These are phyloP conservation scores for Zaprionus obscuricornis DNA, from an alignment of 2,888 invertebrate genomes.

Conservation along the genomic window DNA sequence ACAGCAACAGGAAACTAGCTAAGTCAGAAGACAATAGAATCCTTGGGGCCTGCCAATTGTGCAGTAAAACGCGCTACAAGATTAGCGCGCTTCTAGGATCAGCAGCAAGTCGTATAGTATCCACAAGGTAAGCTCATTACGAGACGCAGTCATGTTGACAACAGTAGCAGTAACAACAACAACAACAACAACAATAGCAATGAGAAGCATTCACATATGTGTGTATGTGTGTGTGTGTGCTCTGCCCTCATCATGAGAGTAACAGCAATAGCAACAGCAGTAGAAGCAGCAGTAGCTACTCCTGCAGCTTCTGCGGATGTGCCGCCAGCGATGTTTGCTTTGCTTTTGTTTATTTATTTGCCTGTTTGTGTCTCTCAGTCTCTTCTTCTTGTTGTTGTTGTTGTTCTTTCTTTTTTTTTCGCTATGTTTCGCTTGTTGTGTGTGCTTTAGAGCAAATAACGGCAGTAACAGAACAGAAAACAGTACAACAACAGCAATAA, in stretches of 20 bases:
- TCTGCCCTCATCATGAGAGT: slow-evolving; percentile 37
- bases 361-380: slow-evolving; percentile 28
- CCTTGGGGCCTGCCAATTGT: slow-evolving; percentile 61
- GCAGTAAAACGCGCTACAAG: slow-evolving; percentile 58
- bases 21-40: slow-evolving; percentile 28
- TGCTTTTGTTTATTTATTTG: slow-evolving; percentile 72
- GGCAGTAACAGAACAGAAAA: slow-evolving; percentile 31
- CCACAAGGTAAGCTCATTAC: slow-evolving; percentile 73
- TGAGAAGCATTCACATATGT: too few species aligned
- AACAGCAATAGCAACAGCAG: too few species aligned
- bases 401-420: slow-evolving; percentile 23
- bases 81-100: slow-evolving; percentile 39
- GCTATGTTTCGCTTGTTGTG: slow-evolving; percentile 44
- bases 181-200: slow-evolving; percentile 6
- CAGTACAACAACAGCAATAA: slow-evolving; percentile 42
- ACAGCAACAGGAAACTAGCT: slow-evolving; percentile 59
- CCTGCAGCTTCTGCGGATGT: slow-evolving; percentile 55
- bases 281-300: too few species aligned
- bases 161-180: slow-evolving; percentile 18
- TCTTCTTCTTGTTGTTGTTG: not conserved
- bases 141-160: slow-evolving; percentile 51
- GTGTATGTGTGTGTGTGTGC: slow-evolving; percentile 7
- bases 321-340: slow-evolving; percentile 70
- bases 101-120: slow-evolving; percentile 50
- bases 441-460: slow-evolving; percentile 46